Conservation (phyloP, 2,113 vertebrate species). For the Salvelinus fontinalis region DNA sequence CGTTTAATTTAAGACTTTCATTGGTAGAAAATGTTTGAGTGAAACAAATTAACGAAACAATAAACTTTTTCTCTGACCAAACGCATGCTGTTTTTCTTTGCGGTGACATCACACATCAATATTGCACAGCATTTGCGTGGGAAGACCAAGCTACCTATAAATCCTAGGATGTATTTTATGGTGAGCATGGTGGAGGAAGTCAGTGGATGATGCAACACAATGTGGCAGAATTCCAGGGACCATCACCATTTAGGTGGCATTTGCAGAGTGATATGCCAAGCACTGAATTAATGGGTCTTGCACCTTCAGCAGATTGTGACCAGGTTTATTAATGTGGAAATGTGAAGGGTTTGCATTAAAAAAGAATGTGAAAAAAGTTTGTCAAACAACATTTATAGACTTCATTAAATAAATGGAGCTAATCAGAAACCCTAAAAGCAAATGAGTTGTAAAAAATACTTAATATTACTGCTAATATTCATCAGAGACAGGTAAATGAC, state of each 20-base stretch:
- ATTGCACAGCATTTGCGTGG: too few relatives aligned
- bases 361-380: constrained; percentile 14
- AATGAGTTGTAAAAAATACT: constrained; percentile 1
- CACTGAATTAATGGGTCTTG: constrained; percentile 12
- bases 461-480: constrained; percentile 12
- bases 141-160: too few relatives aligned
- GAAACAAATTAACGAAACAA: too few relatives aligned
- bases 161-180: too few relatives aligned
- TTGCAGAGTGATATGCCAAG: not conserved
- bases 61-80: too few relatives aligned
- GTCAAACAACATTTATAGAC: constrained; percentile 12
- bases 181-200: not conserved
- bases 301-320: not conserved
- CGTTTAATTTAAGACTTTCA: not conserved
- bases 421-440: not conserved
- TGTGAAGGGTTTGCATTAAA: constrained; percentile 10
- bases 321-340: constrained; percentile 8
- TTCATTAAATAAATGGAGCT: constrained; percentile 10
- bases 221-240: not conserved
- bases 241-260: constrained; percentile 1
- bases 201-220: not conserved
- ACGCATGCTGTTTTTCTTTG: too few relatives aligned
- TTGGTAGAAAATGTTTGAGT: not conserved
- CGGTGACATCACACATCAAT: too few relatives aligned
- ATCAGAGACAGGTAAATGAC: not conserved